These are phyloP conservation scores for Gryllus bimaculatus DNA, from an alignment of 1,140 invertebrate genomes.

Conservation along the genomic window DNA sequence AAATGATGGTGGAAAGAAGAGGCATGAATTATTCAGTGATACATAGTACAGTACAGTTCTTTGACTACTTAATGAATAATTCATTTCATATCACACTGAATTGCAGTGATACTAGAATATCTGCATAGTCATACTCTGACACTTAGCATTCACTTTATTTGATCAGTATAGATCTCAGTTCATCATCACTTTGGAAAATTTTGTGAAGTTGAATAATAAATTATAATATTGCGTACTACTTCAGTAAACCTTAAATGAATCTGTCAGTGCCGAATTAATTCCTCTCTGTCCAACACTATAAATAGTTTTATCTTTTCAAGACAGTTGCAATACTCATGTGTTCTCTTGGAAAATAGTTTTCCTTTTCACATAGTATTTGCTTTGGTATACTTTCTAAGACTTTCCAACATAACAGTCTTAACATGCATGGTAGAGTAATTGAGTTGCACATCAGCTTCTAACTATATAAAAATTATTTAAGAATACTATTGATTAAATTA, in stretches of 20 bases:
- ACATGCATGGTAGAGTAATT: not conserved
- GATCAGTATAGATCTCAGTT: not conserved
- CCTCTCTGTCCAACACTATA: conserved; percentile 1
- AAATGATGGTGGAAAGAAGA: not conserved
- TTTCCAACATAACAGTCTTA: not conserved
- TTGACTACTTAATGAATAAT: not conserved
- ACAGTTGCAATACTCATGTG: not conserved
- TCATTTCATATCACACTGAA: not conserved
- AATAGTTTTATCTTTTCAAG: not conserved
- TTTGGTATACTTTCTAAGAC: not conserved
- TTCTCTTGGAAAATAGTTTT: not conserved
- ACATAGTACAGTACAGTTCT: not conserved
- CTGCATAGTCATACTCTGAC: not conserved
- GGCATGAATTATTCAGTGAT: conserved; percentile 1
- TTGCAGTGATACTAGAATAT: not conserved
- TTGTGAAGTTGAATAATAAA: not conserved
- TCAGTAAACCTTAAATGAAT: not conserved
- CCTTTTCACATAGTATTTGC: not conserved
- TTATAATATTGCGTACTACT: not conserved
- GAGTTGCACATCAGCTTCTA: too few relatives aligned
- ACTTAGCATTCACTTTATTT: not conserved
- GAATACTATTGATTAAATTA: too few relatives aligned
- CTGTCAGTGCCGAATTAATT: not conserved
- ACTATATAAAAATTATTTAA: too few relatives aligned
- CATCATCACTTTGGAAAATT: not conserved